Percentiles rank a stretch among this genome's conserved stretches.
Evolutionary conservation across 64 coral and sea anemone genomes (phyloP).

Genomic region (Catalaphyllia jardinei): DNA sequence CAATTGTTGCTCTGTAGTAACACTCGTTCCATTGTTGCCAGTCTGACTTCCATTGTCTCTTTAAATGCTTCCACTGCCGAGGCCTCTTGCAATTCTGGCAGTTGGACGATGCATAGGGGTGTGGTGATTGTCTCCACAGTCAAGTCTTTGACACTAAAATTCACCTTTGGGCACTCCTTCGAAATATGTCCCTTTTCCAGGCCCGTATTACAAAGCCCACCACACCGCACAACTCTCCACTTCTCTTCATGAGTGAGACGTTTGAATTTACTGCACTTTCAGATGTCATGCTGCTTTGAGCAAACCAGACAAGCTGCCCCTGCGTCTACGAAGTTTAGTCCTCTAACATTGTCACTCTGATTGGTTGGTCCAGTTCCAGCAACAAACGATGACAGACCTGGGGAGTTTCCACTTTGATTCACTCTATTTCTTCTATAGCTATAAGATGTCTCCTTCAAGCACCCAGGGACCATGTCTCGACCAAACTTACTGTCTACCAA

Average conservation of each 20-base stretch:
- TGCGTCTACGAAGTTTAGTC: no score
- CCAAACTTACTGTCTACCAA: no score
- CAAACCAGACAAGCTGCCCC: no score
- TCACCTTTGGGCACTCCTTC: no score
- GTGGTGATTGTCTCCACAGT: slow-evolving; percentile 31
- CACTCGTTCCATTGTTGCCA: background rate
- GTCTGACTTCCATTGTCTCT: no score
- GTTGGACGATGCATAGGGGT: slow-evolving; percentile 25
- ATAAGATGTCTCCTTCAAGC: no score
- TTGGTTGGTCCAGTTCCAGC: no score
- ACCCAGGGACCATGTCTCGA: no score
- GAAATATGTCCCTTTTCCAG: slow-evolving; percentile 27
- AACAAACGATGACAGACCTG: no score
- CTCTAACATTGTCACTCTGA: no score
- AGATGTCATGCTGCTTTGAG: background rate
- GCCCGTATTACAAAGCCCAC: slow-evolving; percentile 21
- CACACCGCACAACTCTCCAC: background rate
- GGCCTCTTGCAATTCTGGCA: background rate
- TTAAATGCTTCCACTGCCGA: background rate
- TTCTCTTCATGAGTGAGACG: background rate
- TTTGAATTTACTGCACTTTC: slow-evolving; percentile 11
- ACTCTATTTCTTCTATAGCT: no score
- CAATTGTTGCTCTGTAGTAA: background rate
- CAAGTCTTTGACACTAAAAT: slow-evolving; percentile 6
- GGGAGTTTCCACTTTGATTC: no score